Conservation (phyloP, 2,888 invertebrate species). For the Agrochola lota region DNA sequence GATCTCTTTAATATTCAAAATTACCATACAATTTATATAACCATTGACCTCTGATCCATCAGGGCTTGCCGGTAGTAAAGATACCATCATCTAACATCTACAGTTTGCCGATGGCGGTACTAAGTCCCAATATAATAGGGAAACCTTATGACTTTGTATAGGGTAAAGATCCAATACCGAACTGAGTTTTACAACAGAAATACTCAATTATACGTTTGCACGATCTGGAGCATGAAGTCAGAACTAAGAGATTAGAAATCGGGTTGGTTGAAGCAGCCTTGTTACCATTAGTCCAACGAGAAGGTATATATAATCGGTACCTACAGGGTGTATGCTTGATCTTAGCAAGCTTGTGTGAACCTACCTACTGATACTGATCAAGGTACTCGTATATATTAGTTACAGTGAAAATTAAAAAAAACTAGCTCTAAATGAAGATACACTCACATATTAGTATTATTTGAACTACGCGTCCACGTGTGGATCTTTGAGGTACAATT, state of each 20-base stretch:
- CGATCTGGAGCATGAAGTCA: conserved; percentile 45
- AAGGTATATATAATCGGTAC: conserved; percentile 1
- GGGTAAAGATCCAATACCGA: conserved; percentile 22
- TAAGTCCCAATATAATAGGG: conserved; percentile 53
- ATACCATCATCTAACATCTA: conserved; percentile 57
- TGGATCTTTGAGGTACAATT: not conserved
- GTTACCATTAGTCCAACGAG: conserved; percentile 13
- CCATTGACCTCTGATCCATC: conserved; percentile 47
- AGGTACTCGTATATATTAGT: not conserved
- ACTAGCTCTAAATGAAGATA: not conserved
- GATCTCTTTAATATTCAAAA: conserved; percentile 43
- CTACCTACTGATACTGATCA: not conserved
- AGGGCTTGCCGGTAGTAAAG: conserved; percentile 45
- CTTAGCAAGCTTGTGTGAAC: not conserved
- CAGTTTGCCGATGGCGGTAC: conserved; percentile 55
- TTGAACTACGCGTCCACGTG: not conserved
- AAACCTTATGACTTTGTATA: conserved; percentile 46
- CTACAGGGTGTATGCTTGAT: not conserved
- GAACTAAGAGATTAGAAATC: conserved; percentile 42
- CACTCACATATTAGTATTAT: not conserved
- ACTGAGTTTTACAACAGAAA: conserved; percentile 42
- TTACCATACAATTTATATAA: conserved; percentile 47
- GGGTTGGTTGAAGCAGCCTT: conserved; percentile 8
- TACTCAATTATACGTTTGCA: conserved; percentile 49
- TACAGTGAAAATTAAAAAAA: too few relatives aligned